Percentiles rank a stretch among this genome's conserved stretches.
Evolutionary conservation across 2,797 vertebrate genomes (phyloP).

Genomic region (Meda fulgida): DNA sequence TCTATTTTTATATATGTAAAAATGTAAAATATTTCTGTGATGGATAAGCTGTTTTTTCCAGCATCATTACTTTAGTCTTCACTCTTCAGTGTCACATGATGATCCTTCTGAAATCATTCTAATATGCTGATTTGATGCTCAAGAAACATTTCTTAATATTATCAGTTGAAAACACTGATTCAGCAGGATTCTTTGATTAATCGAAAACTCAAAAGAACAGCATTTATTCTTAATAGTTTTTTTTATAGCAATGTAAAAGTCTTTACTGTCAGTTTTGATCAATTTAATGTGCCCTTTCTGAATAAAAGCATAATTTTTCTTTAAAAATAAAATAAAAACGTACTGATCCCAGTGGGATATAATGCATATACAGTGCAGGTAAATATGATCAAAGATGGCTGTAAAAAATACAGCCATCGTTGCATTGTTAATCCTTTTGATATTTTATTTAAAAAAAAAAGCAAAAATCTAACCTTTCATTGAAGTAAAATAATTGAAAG

Average conservation of each 20-base stretch:
- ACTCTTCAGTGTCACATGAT: background rate
- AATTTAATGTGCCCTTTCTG: background rate
- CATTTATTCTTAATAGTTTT: background rate
- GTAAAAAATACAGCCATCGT: no score
- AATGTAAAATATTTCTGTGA: background rate
- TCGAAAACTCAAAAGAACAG: background rate
- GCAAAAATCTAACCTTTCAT: no score
- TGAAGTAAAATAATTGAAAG: no score
- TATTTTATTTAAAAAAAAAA: no score
- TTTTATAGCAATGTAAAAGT: background rate
- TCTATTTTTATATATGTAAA: background rate
- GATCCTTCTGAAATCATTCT: background rate
- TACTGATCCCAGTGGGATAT: background rate
- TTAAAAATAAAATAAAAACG: background rate
- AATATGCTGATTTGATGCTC: background rate
- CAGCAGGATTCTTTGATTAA: background rate
- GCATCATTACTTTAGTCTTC: background rate
- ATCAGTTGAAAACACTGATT: background rate
- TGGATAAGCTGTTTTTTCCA: background rate
- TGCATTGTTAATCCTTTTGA: no score
- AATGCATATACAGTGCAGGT: background rate
- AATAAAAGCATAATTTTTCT: background rate
- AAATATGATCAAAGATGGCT: no score
- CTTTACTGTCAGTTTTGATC: background rate
- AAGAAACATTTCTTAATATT: background rate